Evolutionary conservation across 2,797 vertebrate genomes (phyloP), one percentile per base, ranked within the genome.

Genomic region (Esox masquinongy): DNA sequence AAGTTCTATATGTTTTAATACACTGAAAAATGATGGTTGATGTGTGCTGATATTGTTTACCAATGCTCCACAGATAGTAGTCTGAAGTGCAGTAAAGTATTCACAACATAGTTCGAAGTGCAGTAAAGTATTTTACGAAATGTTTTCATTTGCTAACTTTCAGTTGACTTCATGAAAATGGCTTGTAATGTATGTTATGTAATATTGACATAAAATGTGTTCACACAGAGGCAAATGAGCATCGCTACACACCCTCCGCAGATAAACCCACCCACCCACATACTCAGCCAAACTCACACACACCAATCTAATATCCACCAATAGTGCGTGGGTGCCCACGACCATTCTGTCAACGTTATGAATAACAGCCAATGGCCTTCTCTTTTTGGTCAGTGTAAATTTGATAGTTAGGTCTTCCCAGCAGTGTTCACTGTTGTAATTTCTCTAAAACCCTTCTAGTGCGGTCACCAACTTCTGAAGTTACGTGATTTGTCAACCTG

Each of bases 161-260:
- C 74, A 66, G 47, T 29, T 67, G 6, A 53, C 56, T 39, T 5
- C 24, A 34, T 34, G 31, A 19, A 16, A 47, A 24, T 11, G 39
- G 39, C 24, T 26, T 56, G 66, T 9, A 31, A 69, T 75, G 81
- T 7, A 82, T 74, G 47, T 73, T 84, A 80, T 82, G 76, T 84
- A 86, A 80, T 82, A 74, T 77, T 82, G 72, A 78, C 69, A 67
- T 68, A 63, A 39, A 49, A 64, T 56, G 16, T 24, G 14, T 34
- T 59, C 24, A 59, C 6, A 64, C 53, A n/a, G 19, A 59, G 56
- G 19, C 8, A 24, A 61, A 24, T 24, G 22, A 61, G 11, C 22
- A 61, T 12, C 8, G 7, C 19, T 24, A 61, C n/a, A 59, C 22
- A 59, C 19, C n/a, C 53, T 59, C 29, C 8, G 9, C 22, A 59